Evolutionary conservation across 2,888 invertebrate genomes (phyloP).

Genomic region (Noctua janthina): DNA sequence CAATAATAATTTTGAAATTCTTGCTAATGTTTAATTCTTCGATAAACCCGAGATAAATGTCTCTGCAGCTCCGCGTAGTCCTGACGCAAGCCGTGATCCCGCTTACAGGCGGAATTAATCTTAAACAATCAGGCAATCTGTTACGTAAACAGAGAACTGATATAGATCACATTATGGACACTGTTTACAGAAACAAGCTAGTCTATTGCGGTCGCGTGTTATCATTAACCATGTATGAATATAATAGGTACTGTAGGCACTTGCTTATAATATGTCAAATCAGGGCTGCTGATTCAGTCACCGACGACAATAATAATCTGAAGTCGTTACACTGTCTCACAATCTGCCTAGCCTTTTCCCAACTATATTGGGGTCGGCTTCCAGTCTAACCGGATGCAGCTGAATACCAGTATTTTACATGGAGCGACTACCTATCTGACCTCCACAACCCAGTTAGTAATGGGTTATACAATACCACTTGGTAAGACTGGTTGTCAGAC

Average conservation of each 20-base stretch:
- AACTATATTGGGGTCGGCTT: too few relatives aligned
- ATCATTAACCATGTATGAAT: slow-evolving; percentile 46
- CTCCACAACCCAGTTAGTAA: too few relatives aligned
- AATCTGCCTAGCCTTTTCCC: too few relatives aligned
- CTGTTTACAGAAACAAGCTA: slow-evolving; percentile 51
- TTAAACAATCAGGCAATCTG: slow-evolving; percentile 47
- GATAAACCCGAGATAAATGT: slow-evolving; percentile 42
- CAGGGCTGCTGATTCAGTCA: slow-evolving; percentile 27
- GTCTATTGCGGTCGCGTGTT: slow-evolving; percentile 46
- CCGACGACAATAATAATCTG: slow-evolving; percentile 34
- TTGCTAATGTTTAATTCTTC: slow-evolving; percentile 65
- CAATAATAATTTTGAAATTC: slow-evolving; percentile 74
- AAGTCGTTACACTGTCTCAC: slow-evolving; percentile 6
- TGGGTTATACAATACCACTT: too few relatives aligned
- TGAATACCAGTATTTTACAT: too few relatives aligned
- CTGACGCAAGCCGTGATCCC: slow-evolving; percentile 21
- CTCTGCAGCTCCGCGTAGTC: slow-evolving; percentile 30
- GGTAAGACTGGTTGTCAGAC: too few relatives aligned
- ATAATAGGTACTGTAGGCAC: slow-evolving; percentile 8
- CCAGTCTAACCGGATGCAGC: too few relatives aligned
- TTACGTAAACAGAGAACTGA: slow-evolving; percentile 42
- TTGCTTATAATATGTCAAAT: slow-evolving; percentile 40
- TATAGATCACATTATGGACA: slow-evolving; percentile 50
- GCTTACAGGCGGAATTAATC: slow-evolving; percentile 19
- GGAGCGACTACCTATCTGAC: too few relatives aligned